Conservation (phyloP, 2,113 vertebrate species). For the Porphyrio hochstetteri region DNA sequence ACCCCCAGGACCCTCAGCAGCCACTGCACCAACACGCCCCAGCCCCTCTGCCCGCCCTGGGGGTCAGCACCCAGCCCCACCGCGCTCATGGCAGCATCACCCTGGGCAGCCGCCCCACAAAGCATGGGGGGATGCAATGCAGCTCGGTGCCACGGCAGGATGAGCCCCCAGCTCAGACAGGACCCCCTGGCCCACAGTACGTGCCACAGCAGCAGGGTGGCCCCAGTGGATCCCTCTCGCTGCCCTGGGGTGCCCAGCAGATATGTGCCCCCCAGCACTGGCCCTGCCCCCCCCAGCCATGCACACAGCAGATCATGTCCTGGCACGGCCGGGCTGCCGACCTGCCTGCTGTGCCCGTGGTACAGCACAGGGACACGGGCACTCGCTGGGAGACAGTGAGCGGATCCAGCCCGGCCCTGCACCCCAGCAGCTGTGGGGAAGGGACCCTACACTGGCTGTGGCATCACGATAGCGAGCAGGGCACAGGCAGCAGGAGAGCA, state of each 20-base stretch:
- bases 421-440: too few species aligned
- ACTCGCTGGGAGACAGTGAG: too few species aligned
- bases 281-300: not conserved
- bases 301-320: not conserved
- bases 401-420: too few species aligned
- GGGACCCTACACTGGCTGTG: too few species aligned
- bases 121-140: not conserved
- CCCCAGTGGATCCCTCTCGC: not conserved
- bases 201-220: not conserved
- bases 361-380: too few species aligned
- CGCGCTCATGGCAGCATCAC: rapidly evolving
- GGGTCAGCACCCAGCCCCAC: not conserved
- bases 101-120: not conserved
- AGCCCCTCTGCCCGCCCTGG: not conserved
- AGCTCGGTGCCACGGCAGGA: not conserved
- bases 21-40: rapidly evolving
- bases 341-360: not conserved
- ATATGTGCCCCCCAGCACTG: not conserved
- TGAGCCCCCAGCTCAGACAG: not conserved
- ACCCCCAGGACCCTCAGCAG: rapidly evolving
- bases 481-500: too few species aligned
- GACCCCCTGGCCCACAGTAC: rapidly evolving
- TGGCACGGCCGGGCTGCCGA: rapidly evolving
- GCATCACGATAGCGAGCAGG: too few species aligned
- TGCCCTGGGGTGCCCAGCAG: not conserved